Base-by-base conservation (phyloP, 64 coral and sea anemone species). In the Montipora efflorescens region DNA sequence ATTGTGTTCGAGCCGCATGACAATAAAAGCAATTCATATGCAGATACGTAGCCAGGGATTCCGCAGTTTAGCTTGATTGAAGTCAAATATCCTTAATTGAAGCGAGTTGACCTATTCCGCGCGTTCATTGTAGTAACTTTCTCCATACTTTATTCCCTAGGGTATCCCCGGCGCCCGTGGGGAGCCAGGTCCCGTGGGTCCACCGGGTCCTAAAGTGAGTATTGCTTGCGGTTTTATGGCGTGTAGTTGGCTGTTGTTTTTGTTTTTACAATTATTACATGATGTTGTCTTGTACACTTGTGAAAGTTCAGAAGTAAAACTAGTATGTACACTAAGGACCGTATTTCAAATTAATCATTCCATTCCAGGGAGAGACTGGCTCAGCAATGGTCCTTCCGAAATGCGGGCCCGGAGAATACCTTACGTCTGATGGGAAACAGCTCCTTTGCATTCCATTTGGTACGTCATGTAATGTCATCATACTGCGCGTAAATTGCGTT, bases 401-500 rank as follows among this genome's bases (percentile, higher is more conserved):
- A 18, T 97, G 96, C 71, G 90, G 48, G 10, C 59, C 47, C 5
- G 96, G 96, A 59, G 93, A 97, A 59, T 97, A 95, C 62, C 53
- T 97, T 2, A 91, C 89, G 13, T 97, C 96, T 43, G 96, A 97
- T 72, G 96, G 96, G 72, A 86, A 83, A 59, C 88, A 91, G 68
- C 49, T 97, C n/a, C 47, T 80, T 62, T 97, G 96, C 67, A 78
- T 95, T 73, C 92, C 91, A 89, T 97, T 97, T 97, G 96, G 96
- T 97, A 83, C 64, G 96, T 57, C 25, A 73, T 78, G 59, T 22
- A 50, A 52, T 71, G 21, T 5, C 14, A 7, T 36, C 55, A 43
- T 82, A 58, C 3, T 36, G 22, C 61, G 61, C 61, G 52, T 64
- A 64, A 7, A 4, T 64, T 64, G 11, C 61, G 11, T 64, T 12